These are phyloP conservation scores for Lucilia cuprina DNA, from an alignment of 1,140 invertebrate genomes.

Conservation along the genomic window DNA sequence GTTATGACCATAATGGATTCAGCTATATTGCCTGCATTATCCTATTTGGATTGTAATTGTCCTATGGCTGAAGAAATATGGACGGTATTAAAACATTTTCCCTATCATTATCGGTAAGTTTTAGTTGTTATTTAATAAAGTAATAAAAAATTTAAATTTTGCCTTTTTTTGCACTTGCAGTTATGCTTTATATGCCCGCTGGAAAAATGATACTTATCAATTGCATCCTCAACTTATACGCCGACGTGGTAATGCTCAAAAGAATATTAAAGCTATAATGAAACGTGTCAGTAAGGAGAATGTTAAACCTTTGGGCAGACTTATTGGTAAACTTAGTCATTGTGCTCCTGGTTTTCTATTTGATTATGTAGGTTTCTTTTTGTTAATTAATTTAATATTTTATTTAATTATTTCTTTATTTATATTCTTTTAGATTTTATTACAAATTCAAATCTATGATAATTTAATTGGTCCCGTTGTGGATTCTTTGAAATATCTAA, in stretches of 20 bases:
- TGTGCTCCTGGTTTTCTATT: conserved; percentile 94
- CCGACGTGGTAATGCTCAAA: conserved; percentile 83
- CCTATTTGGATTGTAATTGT: conserved; percentile 92
- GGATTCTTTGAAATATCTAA: conserved; percentile 97
- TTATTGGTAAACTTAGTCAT: conserved; percentile 96
- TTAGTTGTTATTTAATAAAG: background rate
- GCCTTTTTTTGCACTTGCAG: conserved; percentile 56
- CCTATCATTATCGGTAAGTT: conserved; percentile 84
- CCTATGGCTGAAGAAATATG: conserved; percentile 96
- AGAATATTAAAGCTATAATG: conserved; percentile 95
- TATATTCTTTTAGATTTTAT: conserved; percentile 70
- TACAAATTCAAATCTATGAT: conserved; percentile 97
- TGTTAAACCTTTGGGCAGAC: conserved; percentile 93
- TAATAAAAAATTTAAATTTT: background rate
- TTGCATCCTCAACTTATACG: conserved; percentile 83
- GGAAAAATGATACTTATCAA: conserved; percentile 90
- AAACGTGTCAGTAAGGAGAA: conserved; percentile 98
- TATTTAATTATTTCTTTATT: conserved; percentile 15
- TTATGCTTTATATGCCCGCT: conserved; percentile 90
- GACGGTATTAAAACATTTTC: conserved; percentile 88
- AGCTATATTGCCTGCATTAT: conserved; percentile 86
- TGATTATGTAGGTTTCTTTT: conserved; percentile 80
- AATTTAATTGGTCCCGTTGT: conserved; percentile 97
- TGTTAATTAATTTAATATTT: conserved; percentile 63
- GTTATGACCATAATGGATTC: conserved; percentile 87